Evolutionary conservation across 2,797 vertebrate species (phyloP).

Genomic region (Acrossocheilus wenchowensis): DNA sequence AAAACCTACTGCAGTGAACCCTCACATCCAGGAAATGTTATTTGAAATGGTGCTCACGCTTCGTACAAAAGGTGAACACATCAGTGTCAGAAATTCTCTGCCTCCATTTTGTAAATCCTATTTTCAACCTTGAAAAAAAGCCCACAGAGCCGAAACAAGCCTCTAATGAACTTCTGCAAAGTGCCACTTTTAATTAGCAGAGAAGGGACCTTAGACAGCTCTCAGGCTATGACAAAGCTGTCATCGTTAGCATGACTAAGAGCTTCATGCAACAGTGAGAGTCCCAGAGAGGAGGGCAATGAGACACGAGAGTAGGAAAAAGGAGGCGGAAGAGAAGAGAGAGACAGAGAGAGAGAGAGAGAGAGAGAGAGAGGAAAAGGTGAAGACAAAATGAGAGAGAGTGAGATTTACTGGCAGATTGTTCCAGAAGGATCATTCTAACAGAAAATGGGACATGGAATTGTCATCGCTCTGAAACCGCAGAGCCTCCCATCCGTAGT

Average conservation of each 20-base stretch:
- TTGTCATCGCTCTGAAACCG: conserved; percentile 41
- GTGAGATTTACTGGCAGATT: conserved; percentile 33
- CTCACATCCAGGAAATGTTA: conserved; percentile 11
- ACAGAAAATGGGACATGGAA: conserved; percentile 46
- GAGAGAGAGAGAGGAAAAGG: background rate
- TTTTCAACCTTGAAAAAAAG: conserved; percentile 36
- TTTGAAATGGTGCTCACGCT: background rate
- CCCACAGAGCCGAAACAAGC: conserved; percentile 40
- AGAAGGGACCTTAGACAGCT: conserved; percentile 54
- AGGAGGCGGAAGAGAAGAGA: background rate
- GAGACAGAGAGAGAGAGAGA: conserved; percentile 1
- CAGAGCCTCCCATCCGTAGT: conserved; percentile 34
- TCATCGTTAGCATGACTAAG: conserved; percentile 61
- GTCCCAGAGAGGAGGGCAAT: conserved; percentile 19
- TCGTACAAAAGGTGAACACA: conserved; percentile 14
- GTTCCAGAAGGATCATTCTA: conserved; percentile 48
- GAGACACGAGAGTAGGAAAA: conserved; percentile 16
- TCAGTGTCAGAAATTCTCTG: conserved; percentile 22
- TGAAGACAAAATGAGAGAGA: background rate
- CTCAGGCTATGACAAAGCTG: conserved; percentile 50
- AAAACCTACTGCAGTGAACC: conserved; percentile 40
- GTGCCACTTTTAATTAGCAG: conserved; percentile 62
- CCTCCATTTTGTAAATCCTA: conserved; percentile 28
- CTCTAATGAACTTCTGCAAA: conserved; percentile 58
- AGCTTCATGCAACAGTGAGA: conserved; percentile 21